Conservation (phyloP, 2,888 invertebrate species). For the Pandemis heparana region DNA sequence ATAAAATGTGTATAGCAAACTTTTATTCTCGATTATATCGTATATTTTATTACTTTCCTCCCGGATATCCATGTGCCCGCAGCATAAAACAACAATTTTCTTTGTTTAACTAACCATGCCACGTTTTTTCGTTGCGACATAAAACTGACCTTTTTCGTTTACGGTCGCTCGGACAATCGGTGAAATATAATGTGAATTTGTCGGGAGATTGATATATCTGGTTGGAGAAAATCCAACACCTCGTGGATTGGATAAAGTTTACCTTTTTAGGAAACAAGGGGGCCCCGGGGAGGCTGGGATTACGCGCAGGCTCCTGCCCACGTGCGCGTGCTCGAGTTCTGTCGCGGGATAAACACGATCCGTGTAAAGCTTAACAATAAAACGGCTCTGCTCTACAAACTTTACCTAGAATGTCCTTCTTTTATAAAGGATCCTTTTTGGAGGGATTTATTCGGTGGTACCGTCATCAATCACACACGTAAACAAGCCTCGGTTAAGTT, state of each 20-base stretch:
- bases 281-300: conserved; percentile 61
- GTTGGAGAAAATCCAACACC: conserved; percentile 70
- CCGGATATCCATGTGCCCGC: conserved; percentile 21
- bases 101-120: conserved; percentile 76
- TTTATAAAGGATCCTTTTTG: conserved; percentile 39
- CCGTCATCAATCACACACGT: conserved; percentile 59
- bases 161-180: conserved; percentile 66
- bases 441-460: conserved; percentile 40
- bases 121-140: conserved; percentile 66
- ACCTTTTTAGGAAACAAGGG: conserved; percentile 70
- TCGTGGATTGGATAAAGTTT: conserved; percentile 69
- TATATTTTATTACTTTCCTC: conserved; percentile 24
- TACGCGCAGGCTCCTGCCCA: conserved; percentile 52
- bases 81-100: conserved; percentile 66
- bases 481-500: conserved; percentile 50
- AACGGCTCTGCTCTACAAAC: conserved; percentile 54
- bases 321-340: conserved; percentile 59
- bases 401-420: conserved; percentile 47
- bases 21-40: conserved; percentile 12
- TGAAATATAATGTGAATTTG: conserved; percentile 75
- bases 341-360: conserved; percentile 61
- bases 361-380: conserved; percentile 65
- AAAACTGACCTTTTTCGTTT: conserved; percentile 73
- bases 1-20: conserved; percentile 17
- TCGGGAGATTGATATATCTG: conserved; percentile 52